These are phyloP conservation scores for Rosalia funebris DNA, from an alignment of 2,888 invertebrate genomes.

Conservation along the genomic window DNA sequence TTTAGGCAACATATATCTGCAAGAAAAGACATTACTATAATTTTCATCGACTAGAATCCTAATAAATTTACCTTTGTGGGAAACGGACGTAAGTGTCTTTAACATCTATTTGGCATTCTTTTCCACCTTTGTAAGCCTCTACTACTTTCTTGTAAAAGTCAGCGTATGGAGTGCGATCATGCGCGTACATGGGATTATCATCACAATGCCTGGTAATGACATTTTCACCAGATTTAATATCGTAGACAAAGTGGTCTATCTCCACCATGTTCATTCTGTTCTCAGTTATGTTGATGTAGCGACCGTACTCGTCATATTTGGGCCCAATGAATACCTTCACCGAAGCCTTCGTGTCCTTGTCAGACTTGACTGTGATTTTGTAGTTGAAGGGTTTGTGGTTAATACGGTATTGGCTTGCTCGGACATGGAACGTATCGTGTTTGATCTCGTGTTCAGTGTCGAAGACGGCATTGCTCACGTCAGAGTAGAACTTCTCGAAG, in stretches of 20 bases:
- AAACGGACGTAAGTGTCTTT: conserved; percentile 72
- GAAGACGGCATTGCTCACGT: conserved; percentile 69
- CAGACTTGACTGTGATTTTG: conserved; percentile 70
- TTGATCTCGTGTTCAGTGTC: conserved; percentile 60
- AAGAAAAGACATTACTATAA: too few species aligned
- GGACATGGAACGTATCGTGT: conserved; percentile 61
- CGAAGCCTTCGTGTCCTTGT: conserved; percentile 69
- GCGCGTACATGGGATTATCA: conserved; percentile 72
- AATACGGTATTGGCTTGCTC: conserved; percentile 75
- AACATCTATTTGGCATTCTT: conserved; percentile 2
- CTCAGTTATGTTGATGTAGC: conserved; percentile 66
- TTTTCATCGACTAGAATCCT: too few species aligned
- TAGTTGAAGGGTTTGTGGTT: conserved; percentile 77
- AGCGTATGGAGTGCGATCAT: conserved; percentile 73
- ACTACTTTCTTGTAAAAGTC: conserved; percentile 72
- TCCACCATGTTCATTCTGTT: conserved; percentile 71
- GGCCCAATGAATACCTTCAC: conserved; percentile 77
- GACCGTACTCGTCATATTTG: conserved; percentile 71
- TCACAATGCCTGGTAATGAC: conserved; percentile 75
- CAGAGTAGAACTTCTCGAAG: conserved; percentile 73
- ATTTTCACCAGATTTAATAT: conserved; percentile 73
- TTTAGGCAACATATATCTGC: conserved; percentile 71
- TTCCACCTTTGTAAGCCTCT: conserved; percentile 62
- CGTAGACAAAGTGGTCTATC: conserved; percentile 70
- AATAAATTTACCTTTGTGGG: conserved; percentile 69